Conservation (phyloP, 2,888 invertebrate species). For the Nomada fucata region DNA sequence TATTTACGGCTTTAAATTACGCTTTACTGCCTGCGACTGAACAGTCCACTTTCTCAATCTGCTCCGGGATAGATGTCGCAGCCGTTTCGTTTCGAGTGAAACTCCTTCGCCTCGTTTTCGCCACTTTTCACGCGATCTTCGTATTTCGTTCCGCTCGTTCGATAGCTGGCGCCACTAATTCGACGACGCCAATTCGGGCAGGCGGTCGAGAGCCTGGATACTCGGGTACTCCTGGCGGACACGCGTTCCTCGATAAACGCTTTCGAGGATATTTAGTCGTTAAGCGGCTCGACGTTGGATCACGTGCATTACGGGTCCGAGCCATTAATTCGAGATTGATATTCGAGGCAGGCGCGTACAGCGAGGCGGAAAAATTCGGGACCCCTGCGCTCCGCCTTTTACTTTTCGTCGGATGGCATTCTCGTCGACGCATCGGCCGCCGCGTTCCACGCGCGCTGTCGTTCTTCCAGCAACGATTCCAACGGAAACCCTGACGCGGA, state of each 20-base stretch:
- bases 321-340: constrained; percentile 23
- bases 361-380: constrained; percentile 21
- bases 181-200: not conserved
- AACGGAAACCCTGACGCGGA: no score
- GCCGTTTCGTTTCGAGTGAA: no score
- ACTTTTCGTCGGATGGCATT: not conserved
- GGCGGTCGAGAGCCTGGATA: not conserved
- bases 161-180: not conserved
- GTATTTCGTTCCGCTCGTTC: no score
- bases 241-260: not conserved
- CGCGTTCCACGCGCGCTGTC: no score
- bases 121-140: no score
- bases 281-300: constrained; percentile 31
- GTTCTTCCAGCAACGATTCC: no score
- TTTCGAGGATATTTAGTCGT: constrained; percentile 23
- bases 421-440: not conserved
- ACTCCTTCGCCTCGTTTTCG: no score
- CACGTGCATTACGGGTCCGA: constrained; percentile 16
- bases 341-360: constrained; percentile 29
- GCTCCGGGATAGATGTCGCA: no score
- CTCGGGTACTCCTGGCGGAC: not conserved
- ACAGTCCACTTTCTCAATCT: no score
- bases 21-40: no score
- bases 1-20: no score
- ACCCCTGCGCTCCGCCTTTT: not conserved